Evolutionary conservation across 2,113 vertebrate genomes (phyloP).

Genomic region (Oryzias melastigma): DNA sequence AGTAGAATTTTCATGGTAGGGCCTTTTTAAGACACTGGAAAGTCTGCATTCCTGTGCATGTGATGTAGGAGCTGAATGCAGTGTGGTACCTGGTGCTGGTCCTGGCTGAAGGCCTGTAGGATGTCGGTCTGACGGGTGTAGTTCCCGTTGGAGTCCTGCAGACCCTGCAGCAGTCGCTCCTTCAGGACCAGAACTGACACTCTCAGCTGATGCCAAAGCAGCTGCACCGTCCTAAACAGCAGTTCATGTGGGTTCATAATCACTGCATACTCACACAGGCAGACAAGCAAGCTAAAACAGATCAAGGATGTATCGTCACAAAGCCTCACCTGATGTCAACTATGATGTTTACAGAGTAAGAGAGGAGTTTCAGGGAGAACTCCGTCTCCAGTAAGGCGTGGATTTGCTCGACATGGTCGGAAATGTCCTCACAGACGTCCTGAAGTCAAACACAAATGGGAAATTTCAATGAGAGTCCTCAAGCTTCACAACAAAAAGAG

Average conservation of each 20-base stretch:
- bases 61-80: too few relatives aligned
- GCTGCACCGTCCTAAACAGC: constrained; percentile 78
- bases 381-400: constrained; percentile 97
- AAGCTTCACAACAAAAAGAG: too few relatives aligned
- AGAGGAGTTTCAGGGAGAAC: constrained; percentile 96
- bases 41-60: neutral
- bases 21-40: neutral
- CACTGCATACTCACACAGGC: too few relatives aligned
- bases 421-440: constrained; percentile 99
- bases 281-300: neutral
- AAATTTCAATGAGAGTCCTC: neutral
- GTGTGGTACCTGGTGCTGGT: constrained; percentile 84
- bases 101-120: constrained; percentile 93
- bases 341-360: constrained; percentile 96
- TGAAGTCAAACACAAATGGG: constrained; percentile 58
- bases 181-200: constrained; percentile 96
- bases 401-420: constrained; percentile 98
- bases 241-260: neutral
- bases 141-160: constrained; percentile 98
- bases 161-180: constrained; percentile 95
- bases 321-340: constrained; percentile 87
- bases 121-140: constrained; percentile 96
- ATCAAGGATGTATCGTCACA: neutral
- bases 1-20: neutral
- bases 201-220: constrained; percentile 98